Evolutionary conservation across 2,797 vertebrate species (phyloP).

Genomic region (Agapornis canus): DNA sequence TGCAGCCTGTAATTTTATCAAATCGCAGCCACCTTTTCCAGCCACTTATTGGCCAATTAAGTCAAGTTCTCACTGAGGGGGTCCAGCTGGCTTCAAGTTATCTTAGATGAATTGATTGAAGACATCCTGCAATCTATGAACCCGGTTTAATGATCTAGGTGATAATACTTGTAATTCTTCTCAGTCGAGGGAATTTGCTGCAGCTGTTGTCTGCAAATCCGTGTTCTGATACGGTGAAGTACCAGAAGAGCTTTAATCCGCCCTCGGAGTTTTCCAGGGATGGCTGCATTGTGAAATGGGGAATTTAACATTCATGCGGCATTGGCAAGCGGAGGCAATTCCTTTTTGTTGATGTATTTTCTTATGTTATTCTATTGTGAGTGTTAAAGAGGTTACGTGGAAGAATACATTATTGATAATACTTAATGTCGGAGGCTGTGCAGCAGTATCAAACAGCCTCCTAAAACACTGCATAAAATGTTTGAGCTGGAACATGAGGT

Average conservation of each 20-base stretch:
- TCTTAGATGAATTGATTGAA: slow-evolving; percentile 99
- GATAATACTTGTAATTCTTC: slow-evolving; percentile 99
- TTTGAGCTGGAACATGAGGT: slow-evolving; percentile 48
- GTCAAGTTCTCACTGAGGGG: slow-evolving; percentile 99
- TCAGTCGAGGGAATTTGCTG: slow-evolving; percentile 97
- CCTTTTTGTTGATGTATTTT: slow-evolving; percentile 41
- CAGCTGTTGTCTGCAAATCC: slow-evolving; percentile 97
- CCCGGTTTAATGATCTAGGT: slow-evolving; percentile 99
- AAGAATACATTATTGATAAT: slow-evolving; percentile 52
- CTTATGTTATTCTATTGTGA: slow-evolving; percentile 56
- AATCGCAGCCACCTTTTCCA: slow-evolving; percentile 93
- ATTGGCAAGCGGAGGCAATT: slow-evolving; percentile 32
- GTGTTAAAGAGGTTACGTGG: slow-evolving; percentile 44
- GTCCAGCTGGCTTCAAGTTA: slow-evolving; percentile 97
- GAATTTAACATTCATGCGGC: slow-evolving; percentile 78
- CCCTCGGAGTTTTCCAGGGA: slow-evolving; percentile 82
- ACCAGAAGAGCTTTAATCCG: slow-evolving; percentile 88
- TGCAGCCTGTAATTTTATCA: slow-evolving; percentile 95
- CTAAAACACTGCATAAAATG: slow-evolving; percentile 57
- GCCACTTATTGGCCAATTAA: slow-evolving; percentile 99
- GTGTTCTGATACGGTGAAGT: slow-evolving; percentile 91
- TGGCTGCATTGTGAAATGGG: slow-evolving; percentile 83
- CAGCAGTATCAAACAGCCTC: slow-evolving; percentile 6
- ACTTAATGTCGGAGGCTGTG: slow-evolving; percentile 2
- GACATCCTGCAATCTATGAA: slow-evolving; percentile 94